These are phyloP conservation scores for Notolepis coatsorum DNA, from an alignment of 2,797 vertebrate species.

Conservation along the genomic window DNA sequence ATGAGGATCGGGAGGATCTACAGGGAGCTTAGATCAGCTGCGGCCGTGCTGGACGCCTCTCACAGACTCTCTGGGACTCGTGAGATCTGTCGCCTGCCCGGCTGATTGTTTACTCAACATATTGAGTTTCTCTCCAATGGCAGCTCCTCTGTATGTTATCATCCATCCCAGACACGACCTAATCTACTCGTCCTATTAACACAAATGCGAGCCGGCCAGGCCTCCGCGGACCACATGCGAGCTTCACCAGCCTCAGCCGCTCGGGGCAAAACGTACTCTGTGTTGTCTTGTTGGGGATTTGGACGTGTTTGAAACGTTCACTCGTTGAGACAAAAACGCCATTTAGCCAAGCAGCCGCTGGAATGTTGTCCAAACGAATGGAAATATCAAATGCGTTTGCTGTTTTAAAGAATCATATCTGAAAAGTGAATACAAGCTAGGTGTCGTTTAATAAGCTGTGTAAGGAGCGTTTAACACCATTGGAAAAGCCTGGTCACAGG, in stretches of 20 bases:
- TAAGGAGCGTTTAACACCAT: no score
- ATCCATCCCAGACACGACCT: constrained; percentile 64
- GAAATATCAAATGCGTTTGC: constrained; percentile 18
- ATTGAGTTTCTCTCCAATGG: constrained; percentile 51
- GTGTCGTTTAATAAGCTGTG: no score
- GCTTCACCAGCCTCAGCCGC: no score
- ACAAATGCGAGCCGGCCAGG: constrained; percentile 56
- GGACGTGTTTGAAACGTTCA: constrained; percentile 39
- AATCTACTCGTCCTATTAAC: constrained; percentile 75
- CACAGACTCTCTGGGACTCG: constrained; percentile 12
- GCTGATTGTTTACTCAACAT: constrained; percentile 41
- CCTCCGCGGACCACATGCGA: constrained; percentile 55
- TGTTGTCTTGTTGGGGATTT: constrained; percentile 49
- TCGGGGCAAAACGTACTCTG: no score
- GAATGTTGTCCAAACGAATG: constrained; percentile 33
- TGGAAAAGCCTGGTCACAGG: no score
- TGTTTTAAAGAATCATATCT: no score
- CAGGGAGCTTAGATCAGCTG: constrained; percentile 33
- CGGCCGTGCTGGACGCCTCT: constrained; percentile 2
- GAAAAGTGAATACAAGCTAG: no score
- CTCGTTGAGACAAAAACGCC: constrained; percentile 48
- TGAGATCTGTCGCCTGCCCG: no score
- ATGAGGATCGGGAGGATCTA: constrained; percentile 32
- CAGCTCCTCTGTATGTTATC: constrained; percentile 61
- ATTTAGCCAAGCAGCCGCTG: constrained; percentile 30